Evolutionary conservation across 1,140 invertebrate genomes (phyloP), one percentile per base, ranked within the genome.

Genomic region (Aphis craccivora): DNA sequence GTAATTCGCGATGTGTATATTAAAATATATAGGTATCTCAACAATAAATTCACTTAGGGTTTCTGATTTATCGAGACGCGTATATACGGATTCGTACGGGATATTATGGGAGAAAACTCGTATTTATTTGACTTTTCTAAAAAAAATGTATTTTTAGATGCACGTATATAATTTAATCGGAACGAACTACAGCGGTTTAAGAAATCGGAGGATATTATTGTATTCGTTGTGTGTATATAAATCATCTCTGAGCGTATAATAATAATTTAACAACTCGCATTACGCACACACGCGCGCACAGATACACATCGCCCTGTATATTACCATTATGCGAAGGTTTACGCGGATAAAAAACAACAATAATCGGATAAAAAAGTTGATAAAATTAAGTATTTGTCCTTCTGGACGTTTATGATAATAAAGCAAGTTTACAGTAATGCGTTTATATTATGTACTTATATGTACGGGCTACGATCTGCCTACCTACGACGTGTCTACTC

Each of bases 41-140:
- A 76, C 60, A 76, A 76, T n/a, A 76, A 76, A 76, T n/a, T n/a
- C 60, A 22, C 60, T 76, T n/a, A n/a, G 60, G 60, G 60, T 76
- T 76, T 76, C 14, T 76, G 60, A n/a, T 76, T 76, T 76, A 76
- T 76, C 30, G 60, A 76, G n/a, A 76, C 60, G 30, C 60, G 30
- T n/a, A n/a, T n/a, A 18, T 4, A 67, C 60, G 60, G n/a, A 76
- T 76, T 76, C 60, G n/a, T n/a, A 76, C 18, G n/a, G 60, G 14
- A 76, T 76, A 51, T 51, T 51, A 76, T n/a, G 30, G 4, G n/a
- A n/a, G 14, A n/a, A 76, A 76, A 76, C 60, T n/a, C 30, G 60
- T 76, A 76, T 76, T n/a, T 76, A n/a, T 76, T 76, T 76, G 14
- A n/a, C 30, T 76, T n/a, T 76, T 76, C 30, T 11, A 30, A 60